Evolutionary conservation across 2,113 vertebrate species (phyloP), one percentile per base, ranked within the genome.

Genomic region (Eupsittula cactorum): DNA sequence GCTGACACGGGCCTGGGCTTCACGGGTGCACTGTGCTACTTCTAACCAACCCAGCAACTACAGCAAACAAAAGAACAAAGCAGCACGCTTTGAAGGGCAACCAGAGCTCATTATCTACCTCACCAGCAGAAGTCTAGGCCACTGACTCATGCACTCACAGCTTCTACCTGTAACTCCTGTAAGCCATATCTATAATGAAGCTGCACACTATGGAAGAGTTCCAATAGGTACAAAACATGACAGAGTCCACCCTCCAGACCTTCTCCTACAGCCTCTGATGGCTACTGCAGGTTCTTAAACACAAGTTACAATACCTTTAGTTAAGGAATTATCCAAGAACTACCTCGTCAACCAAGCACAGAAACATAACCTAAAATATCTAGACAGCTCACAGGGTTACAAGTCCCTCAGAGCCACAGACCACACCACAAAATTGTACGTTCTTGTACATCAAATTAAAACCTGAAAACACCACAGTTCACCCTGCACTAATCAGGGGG

Each of bases 391-490:
- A 10, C 28, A 16, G 42, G 10, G 18, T 35, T 88, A 41, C 39
- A 8, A 53, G 35, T 41, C 29, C 67, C 44, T 33, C 52, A 20
- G 13, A 71, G 67, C 57, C 71, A 57, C 25, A 13, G 41, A 39
- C 13, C 35, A 31, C 29, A 53, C 64, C 63, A 42, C 46, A 53
- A 15, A 31, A 19, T 10, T 11, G 1, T 10, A 46, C 35, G 1
- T 9, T 49, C 69, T 62, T 21, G 16, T 8, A 35, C 4, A 5
- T 17, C 16, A 52, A 31, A 60, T 21, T 46, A 2, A 15, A 80
- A 35, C 13, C 16, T 5, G 0, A 13, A 6, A 33, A 2, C 17
- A 68, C 60, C 1, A 1, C 39, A 4, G 81, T 55, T 23, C 42
- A 37, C 29, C 47, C 67, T 7, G 39, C 57, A 24, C 55, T 4